These are phyloP conservation scores for Ctenopoma kingsleyae DNA, from an alignment of 2,797 vertebrate species.

Conservation along the genomic window DNA sequence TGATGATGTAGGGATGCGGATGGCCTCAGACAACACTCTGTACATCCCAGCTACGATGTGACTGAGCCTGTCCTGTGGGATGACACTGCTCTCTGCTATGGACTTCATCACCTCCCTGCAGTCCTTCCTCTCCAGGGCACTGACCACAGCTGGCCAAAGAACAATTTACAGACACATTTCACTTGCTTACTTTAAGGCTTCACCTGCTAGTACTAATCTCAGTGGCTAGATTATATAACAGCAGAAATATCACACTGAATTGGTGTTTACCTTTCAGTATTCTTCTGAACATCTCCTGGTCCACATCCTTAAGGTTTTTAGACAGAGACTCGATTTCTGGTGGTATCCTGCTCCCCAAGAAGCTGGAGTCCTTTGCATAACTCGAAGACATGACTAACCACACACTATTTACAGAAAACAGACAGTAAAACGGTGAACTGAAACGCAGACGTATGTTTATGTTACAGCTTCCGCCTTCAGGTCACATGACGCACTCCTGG, in stretches of 20 bases:
- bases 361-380: conserved; percentile 70
- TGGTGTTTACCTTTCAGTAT: conserved; percentile 84
- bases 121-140: conserved; percentile 87
- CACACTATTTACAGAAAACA: neutral
- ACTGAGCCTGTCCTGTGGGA: conserved; percentile 87
- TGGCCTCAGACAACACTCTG: conserved; percentile 85
- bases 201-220: neutral
- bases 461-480: conserved; percentile 58
- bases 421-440: rapidly evolving
- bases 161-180: conserved; percentile 7
- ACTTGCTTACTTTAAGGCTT: neutral
- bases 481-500: conserved; percentile 57
- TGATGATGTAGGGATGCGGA: conserved; percentile 85
- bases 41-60: conserved; percentile 88
- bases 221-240: no score
- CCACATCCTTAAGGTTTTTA: conserved; percentile 83
- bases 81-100: conserved; percentile 76
- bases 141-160: conserved; percentile 84
- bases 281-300: conserved; percentile 85
- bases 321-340: conserved; percentile 87
- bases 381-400: conserved; percentile 63
- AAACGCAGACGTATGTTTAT: conserved; percentile 1
- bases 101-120: conserved; percentile 82
- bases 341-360: conserved; percentile 83
- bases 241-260: no score